phyloP scores from a whole-genome alignment of 2,888 invertebrate species.

The Zonitis immaculata region DNA sequence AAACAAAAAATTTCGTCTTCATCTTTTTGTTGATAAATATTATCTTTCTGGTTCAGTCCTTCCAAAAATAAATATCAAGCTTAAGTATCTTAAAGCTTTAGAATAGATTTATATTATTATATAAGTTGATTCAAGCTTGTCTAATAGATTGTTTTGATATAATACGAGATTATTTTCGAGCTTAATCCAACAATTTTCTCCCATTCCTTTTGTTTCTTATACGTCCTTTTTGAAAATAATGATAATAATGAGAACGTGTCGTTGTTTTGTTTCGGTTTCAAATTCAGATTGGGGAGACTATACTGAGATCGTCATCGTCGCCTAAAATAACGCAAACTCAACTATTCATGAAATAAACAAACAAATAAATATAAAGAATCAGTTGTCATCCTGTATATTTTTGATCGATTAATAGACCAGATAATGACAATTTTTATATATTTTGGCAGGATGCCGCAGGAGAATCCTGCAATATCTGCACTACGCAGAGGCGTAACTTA shows the following conservation, averaged over 20 bases:
- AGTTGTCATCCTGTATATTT: too few species aligned
- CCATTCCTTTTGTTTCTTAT: background rate
- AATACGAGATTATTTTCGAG: background rate
- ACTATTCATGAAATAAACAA: too few species aligned
- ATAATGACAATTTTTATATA: background rate
- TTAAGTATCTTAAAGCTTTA: background rate
- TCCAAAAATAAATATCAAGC: background rate
- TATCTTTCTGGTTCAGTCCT: background rate
- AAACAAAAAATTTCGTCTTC: background rate
- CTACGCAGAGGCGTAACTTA: background rate
- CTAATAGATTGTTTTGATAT: background rate
- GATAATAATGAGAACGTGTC: background rate
- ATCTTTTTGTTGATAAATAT: too few species aligned
- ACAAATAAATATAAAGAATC: too few species aligned
- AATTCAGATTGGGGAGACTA: background rate
- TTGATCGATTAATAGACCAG: background rate
- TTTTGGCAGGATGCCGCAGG: slow-evolving; percentile 20
- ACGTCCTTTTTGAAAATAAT: background rate
- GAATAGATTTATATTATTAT: background rate
- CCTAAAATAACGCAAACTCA: background rate
- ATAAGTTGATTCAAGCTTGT: background rate
- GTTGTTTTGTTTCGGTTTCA: too few species aligned
- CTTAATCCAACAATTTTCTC: background rate
- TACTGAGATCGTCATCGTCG: too few species aligned
- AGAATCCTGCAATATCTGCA: slow-evolving; percentile 10